Conservation (phyloP, 2,797 vertebrate species). For the Aphelocoma californica region DNA sequence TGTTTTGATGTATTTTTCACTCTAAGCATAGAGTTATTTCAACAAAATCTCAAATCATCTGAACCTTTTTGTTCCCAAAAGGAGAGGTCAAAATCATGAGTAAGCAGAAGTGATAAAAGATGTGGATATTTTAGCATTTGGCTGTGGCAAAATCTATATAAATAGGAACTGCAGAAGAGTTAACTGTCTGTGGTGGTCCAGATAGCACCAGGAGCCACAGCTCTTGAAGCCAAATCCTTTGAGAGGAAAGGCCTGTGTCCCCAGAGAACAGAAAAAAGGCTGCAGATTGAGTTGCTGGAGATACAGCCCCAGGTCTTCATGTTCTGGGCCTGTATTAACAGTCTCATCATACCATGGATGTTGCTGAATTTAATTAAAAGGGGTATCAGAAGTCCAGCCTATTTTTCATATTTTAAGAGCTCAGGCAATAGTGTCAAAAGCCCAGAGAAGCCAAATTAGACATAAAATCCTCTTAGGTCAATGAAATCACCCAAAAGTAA, state of each 20-base stretch:
- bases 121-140: neutral
- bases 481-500: slow-evolving; percentile 15
- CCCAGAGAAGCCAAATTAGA: slow-evolving; percentile 7
- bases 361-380: neutral
- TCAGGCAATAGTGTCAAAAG: neutral
- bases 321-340: neutral
- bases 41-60: neutral
- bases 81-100: neutral
- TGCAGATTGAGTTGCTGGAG: neutral
- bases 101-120: neutral
- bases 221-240: neutral
- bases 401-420: neutral
- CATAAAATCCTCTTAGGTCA: slow-evolving; percentile 8
- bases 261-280: neutral
- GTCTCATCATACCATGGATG: neutral
- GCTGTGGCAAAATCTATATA: neutral
- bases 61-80: neutral
- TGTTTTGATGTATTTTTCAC: neutral
- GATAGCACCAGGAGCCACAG: neutral
- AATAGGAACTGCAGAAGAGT: neutral
- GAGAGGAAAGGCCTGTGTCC: neutral
- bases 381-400: neutral
- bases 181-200: neutral
- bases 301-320: neutral
- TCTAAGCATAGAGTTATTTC: neutral